phyloP scores from a whole-genome alignment of 1,140 invertebrate genomes.

The Aphidius gifuensis region DNA sequence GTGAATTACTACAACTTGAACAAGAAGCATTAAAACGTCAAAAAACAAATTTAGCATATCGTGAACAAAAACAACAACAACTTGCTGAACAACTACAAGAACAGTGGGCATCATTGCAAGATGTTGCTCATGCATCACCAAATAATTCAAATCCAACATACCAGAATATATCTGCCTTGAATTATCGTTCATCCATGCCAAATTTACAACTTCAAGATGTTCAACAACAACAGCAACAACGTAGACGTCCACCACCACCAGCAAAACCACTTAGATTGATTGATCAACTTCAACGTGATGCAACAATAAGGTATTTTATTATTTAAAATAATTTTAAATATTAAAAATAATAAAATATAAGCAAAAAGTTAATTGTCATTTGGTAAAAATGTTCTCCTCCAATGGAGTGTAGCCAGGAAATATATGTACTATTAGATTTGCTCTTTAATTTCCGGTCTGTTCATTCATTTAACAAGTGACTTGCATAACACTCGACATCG shows the following conservation, averaged over 20 bases:
- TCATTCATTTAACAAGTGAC: constrained; percentile 15
- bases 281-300: constrained; percentile 52
- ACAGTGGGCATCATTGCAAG: constrained; percentile 51
- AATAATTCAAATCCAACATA: constrained; percentile 20
- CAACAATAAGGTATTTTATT: constrained; percentile 49
- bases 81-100: constrained; percentile 48
- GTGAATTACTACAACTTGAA: constrained; percentile 71
- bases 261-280: constrained; percentile 52
- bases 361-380: background rate
- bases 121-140: constrained; percentile 38
- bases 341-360: background rate
- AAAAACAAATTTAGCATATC: constrained; percentile 65
- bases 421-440: constrained; percentile 8
- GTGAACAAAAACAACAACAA: constrained; percentile 56
- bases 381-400: constrained; percentile 21
- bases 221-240: constrained; percentile 21
- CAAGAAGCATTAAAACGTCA: constrained; percentile 75
- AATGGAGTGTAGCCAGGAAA: constrained; percentile 20
- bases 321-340: background rate
- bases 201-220: constrained; percentile 59
- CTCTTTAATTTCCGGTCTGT: constrained; percentile 24
- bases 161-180: constrained; percentile 43
- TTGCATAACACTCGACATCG: constrained; percentile 21
- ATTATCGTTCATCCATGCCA: constrained; percentile 69
- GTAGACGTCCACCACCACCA: constrained; percentile 50